Base-by-base conservation (phyloP, 2,113 vertebrate species). In the Scartelaos histophorus region DNA sequence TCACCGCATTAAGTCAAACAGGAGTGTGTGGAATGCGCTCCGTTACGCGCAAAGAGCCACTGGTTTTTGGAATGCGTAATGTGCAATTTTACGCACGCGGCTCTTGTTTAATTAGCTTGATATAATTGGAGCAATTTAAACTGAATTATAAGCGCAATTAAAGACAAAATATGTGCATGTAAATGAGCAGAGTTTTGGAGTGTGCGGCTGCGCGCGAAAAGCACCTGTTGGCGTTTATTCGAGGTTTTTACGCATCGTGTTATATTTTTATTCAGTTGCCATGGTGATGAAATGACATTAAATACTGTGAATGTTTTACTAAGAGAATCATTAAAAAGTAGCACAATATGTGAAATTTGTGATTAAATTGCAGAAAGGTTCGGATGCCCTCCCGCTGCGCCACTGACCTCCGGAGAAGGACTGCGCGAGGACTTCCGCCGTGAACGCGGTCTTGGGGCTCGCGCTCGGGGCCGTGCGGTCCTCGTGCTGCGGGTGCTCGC, bases 331-430 rank as follows among this genome's bases (percentile, higher is more conserved):
- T 47, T 47, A 0, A 47, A 47, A 47, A 54, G n/a, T n/a, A 21
- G 2, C 10, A 54, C 7, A 21, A 21, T 15, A 2, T 47, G 13
- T 1, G 3, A 47, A 47, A 13, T 13, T 15, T 47, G 13, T 43
- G 7, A 43, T 2, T 43, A 16, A 47, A 47, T 16, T 47, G 13
- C 2, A 47, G 12, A 47, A 47, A 47, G 1, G 13, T 47, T 16
- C 3, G 2, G 3, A 13, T 12, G 12, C 15, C 46, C 46, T 15
- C 46, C 12, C 25, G 3, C 34, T 2, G 17, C 3, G 17, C n/a
- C 17, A 92, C 95, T 94, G 76, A 98, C 97, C 97, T 92, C 97
- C 97, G 0, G 97, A 97, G 93, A 99, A 99, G 71, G 96, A 97
- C 92, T 99, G 97, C 13, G 97, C 97, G 71, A 99, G 94, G 16